These are phyloP conservation scores for Pampus argenteus DNA, from an alignment of 2,797 vertebrate species.

Conservation along the genomic window DNA sequence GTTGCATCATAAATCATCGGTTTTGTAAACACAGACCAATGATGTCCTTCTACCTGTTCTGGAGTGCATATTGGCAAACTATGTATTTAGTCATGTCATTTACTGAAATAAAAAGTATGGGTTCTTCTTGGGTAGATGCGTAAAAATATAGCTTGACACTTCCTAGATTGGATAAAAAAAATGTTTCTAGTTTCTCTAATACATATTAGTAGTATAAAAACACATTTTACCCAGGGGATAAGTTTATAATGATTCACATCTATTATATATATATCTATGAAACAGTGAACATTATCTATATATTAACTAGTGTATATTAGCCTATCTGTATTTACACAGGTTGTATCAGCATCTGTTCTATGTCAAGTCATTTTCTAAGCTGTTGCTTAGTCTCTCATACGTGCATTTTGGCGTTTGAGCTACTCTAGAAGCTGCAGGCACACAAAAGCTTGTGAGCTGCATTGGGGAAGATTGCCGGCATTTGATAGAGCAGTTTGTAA, in stretches of 20 bases:
- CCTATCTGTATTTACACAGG: conserved; percentile 16
- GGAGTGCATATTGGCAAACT: too few relatives aligned
- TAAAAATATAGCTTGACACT: too few relatives aligned
- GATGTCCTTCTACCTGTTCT: too few relatives aligned
- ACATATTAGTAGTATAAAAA: not conserved
- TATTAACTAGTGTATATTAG: not conserved
- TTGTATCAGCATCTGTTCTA: conserved; percentile 22
- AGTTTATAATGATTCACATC: not conserved
- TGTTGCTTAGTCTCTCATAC: conserved; percentile 19
- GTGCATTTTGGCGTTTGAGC: conserved; percentile 25
- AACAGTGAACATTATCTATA: not conserved
- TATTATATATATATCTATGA: not conserved
- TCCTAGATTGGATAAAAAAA: too few relatives aligned
- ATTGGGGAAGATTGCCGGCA: conserved; percentile 29
- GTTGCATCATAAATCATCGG: too few relatives aligned
- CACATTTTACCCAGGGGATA: not conserved
- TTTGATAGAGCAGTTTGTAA: conserved; percentile 48
- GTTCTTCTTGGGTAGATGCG: too few relatives aligned
- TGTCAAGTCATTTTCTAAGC: conserved; percentile 20
- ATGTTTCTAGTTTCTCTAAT: not conserved
- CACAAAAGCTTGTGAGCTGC: conserved; percentile 19
- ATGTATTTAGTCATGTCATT: too few relatives aligned
- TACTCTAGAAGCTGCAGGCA: conserved; percentile 31
- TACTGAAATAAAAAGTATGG: too few relatives aligned
- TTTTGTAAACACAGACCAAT: too few relatives aligned